Conservation (phyloP, 2,797 vertebrate species). For the Dendrocincla tyrannina region DNA sequence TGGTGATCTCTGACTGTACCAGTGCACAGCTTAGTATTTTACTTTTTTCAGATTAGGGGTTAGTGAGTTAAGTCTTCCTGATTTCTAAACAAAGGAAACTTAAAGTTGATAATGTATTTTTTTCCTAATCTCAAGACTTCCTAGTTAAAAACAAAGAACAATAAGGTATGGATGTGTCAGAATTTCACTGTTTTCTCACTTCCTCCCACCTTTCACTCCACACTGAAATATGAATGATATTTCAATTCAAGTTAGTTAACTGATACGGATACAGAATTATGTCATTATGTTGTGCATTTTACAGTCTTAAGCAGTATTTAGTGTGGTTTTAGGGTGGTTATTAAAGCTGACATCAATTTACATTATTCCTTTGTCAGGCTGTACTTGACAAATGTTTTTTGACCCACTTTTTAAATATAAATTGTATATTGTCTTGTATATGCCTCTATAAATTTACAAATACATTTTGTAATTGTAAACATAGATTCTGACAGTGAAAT, state of each 20-base stretch:
- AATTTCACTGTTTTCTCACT: not conserved
- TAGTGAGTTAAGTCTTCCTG: not conserved
- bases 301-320: not conserved
- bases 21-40: not conserved
- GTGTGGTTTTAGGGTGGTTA: not conserved
- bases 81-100: not conserved
- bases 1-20: not conserved
- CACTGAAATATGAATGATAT: not conserved
- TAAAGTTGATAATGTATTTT: not conserved
- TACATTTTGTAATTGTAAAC: not conserved
- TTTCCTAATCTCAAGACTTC: not conserved
- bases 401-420: not conserved
- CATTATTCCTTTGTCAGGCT: not conserved
- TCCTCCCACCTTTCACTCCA: rapidly evolving
- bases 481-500: not conserved
- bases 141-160: not conserved
- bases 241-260: not conserved
- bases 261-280: not conserved
- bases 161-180: not conserved
- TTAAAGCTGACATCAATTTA: not conserved
- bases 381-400: not conserved
- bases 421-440: not conserved
- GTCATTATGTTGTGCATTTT: not conserved
- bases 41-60: not conserved
- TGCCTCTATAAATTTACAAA: not conserved